Conservation (phyloP, 2,797 vertebrate genomes). For the Lateolabrax maculatus region DNA sequence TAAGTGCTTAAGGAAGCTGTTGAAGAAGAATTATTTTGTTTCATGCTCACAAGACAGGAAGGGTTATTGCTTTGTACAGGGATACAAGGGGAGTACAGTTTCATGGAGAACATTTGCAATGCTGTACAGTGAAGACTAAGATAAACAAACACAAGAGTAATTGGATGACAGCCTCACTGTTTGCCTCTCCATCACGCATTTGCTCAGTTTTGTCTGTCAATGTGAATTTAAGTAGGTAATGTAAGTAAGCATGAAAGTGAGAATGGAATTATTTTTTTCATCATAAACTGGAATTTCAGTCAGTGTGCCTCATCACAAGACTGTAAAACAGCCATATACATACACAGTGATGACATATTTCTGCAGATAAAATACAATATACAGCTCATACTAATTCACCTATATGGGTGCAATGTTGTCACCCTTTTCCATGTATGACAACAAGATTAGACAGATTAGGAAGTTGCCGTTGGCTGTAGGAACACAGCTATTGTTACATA, state of each 20-base stretch:
- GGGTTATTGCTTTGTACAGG: slow-evolving; percentile 30
- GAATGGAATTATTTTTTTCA: background rate
- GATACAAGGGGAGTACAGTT: slow-evolving; percentile 43
- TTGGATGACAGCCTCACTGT: slow-evolving; percentile 33
- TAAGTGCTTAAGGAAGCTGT: slow-evolving; percentile 51
- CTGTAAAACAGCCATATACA: background rate
- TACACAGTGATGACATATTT: slow-evolving; percentile 16
- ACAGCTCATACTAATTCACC: background rate
- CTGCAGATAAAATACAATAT: slow-evolving; percentile 10
- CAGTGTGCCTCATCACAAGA: background rate
- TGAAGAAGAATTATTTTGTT: slow-evolving; percentile 57
- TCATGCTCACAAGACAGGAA: slow-evolving; percentile 46
- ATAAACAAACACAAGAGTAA: slow-evolving; percentile 60
- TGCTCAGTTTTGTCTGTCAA: slow-evolving; percentile 32
- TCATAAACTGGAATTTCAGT: slow-evolving; percentile 9
- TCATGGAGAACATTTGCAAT: slow-evolving; percentile 44
- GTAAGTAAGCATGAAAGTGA: slow-evolving; percentile 26
- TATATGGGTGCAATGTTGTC: background rate
- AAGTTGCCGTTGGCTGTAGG: slow-evolving; percentile 40
- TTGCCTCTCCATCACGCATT: slow-evolving; percentile 32
- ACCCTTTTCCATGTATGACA: slow-evolving; percentile 8
- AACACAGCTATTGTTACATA: slow-evolving; percentile 27
- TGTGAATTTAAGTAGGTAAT: slow-evolving; percentile 16
- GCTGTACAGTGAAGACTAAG: slow-evolving; percentile 20
- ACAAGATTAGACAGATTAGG: slow-evolving; percentile 24